A percentile compares a stretch with the other conserved stretches of the same genome.
Conservation (phyloP, 2,888 invertebrate species). For the Philopedon plagiatum region DNA sequence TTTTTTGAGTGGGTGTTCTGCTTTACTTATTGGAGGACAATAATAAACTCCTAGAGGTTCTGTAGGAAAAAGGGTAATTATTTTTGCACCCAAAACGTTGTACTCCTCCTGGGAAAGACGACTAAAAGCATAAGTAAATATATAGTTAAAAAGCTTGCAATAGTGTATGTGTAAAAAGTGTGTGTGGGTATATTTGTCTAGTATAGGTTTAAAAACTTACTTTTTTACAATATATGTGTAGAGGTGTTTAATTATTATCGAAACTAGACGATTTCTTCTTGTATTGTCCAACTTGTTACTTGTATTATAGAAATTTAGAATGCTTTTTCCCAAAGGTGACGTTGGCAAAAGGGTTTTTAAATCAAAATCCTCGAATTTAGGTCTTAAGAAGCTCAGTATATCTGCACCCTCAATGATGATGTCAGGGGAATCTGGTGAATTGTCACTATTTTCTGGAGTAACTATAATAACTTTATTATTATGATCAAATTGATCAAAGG, state of each 20-base stretch:
- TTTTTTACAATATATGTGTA: background rate
- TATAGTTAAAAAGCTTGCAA: background rate
- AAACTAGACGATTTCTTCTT: background rate
- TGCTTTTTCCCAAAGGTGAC: background rate
- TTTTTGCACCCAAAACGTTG: constrained; percentile 24
- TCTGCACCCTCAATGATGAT: background rate
- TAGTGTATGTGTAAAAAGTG: too few species aligned
- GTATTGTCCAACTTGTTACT: background rate
- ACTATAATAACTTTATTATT: too few species aligned
- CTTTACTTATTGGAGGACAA: constrained; percentile 18
- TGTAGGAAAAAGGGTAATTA: constrained; percentile 28
- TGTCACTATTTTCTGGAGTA: too few species aligned
- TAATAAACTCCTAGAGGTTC: constrained; percentile 30
- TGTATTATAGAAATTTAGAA: background rate
- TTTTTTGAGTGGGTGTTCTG: constrained; percentile 4
- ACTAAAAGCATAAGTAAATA: constrained; percentile 6
- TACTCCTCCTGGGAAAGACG: constrained; percentile 27
- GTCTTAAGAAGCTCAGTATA: background rate
- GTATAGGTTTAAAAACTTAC: background rate
- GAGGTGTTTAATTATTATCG: background rate
- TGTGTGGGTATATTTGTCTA: too few species aligned
- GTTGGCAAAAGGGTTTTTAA: background rate
- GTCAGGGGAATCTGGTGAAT: too few species aligned
- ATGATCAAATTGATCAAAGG: too few species aligned
- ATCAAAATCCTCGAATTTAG: background rate